phyloP scores from a whole-genome alignment of 23 tunicate genomes.

The Styela plicata region DNA sequence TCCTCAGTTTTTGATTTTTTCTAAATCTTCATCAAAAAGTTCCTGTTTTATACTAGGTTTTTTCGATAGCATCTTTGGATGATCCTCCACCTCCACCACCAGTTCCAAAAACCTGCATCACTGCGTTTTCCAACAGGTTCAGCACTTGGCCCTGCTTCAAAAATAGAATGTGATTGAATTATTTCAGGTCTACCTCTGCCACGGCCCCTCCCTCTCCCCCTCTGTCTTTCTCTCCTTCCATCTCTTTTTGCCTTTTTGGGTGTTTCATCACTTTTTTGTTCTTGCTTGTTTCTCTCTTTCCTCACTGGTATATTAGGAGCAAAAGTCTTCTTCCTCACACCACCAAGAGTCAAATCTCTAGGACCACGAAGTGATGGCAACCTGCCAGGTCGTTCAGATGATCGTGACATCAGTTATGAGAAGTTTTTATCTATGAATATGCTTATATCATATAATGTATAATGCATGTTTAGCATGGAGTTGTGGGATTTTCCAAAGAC shows the following conservation, averaged over 20 bases:
- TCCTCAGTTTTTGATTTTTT: constrained; percentile 59
- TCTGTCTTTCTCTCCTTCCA: neutral
- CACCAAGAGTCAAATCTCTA: constrained; percentile 86
- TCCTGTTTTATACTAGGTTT: constrained; percentile 77
- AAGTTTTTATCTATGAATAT: too few species aligned
- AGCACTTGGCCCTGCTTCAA: constrained; percentile 64
- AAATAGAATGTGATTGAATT: constrained; percentile 67
- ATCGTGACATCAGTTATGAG: neutral
- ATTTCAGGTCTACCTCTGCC: constrained; percentile 32
- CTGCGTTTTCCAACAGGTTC: constrained; percentile 35
- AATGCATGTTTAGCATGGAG: too few species aligned
- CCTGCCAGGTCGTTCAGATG: constrained; percentile 36
- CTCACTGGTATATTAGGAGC: constrained; percentile 66
- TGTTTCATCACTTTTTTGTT: constrained; percentile 28
- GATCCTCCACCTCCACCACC: constrained; percentile 8
- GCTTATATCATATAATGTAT: too few species aligned
- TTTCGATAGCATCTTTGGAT: constrained; percentile 35
- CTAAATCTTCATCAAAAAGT: constrained; percentile 39
- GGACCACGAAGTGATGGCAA: constrained; percentile 82
- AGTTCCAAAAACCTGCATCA: constrained; percentile 1
- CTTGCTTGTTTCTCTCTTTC: constrained; percentile 63
- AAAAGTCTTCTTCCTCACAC: constrained; percentile 81
- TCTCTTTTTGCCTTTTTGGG: constrained; percentile 38
- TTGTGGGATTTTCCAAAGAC: too few species aligned
- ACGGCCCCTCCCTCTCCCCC: constrained; percentile 44